Conservation (phyloP, 2,797 vertebrate genomes). For the Gila robusta region DNA sequence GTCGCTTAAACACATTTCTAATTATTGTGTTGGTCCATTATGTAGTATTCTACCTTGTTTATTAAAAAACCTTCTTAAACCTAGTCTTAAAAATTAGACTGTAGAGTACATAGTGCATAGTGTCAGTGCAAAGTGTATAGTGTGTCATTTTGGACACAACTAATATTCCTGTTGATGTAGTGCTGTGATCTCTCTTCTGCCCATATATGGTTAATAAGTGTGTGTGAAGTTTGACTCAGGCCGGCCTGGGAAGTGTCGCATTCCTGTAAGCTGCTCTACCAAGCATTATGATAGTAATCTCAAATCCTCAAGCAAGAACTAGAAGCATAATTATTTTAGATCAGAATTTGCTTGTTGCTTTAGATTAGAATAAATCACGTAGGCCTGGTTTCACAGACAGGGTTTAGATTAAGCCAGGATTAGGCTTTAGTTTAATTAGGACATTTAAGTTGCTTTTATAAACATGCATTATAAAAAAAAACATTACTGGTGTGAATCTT, state of each 20-base stretch:
- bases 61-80: neutral
- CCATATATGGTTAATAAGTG: slow-evolving; percentile 70
- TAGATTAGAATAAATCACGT: neutral
- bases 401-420: neutral
- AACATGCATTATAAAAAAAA: neutral
- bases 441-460: neutral
- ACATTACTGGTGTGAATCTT: neutral
- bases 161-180: slow-evolving; percentile 39
- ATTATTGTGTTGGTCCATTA: neutral
- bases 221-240: slow-evolving; percentile 51
- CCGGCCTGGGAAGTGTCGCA: slow-evolving; percentile 54
- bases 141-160: slow-evolving; percentile 25
- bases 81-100: neutral
- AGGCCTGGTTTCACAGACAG: neutral
- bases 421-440: neutral
- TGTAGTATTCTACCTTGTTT: neutral
- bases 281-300: slow-evolving; percentile 31
- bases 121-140: neutral
- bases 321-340: slow-evolving; percentile 11
- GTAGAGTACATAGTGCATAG: neutral
- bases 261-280: slow-evolving; percentile 49
- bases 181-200: slow-evolving; percentile 24
- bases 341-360: slow-evolving; percentile 6
- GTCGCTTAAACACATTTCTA: neutral
- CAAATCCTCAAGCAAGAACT: neutral